Evolutionary conservation across 2,888 invertebrate genomes (phyloP), one percentile per base, ranked within the genome.

Genomic region (Cephus pygmeus): DNA sequence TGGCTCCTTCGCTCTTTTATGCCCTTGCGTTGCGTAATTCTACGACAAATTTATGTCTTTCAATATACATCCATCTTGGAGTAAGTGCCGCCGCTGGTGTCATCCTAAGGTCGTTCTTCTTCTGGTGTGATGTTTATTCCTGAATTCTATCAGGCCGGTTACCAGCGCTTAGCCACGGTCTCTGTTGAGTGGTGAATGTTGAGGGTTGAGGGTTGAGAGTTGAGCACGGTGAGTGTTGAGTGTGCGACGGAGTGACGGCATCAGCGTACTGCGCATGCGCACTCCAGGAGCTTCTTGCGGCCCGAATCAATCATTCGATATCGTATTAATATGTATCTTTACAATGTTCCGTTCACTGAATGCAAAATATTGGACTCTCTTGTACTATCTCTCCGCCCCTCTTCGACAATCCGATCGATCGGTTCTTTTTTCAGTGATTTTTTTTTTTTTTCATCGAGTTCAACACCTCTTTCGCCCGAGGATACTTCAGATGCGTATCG

Each of bases 261-360:
- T 2, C 15, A 40, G 6, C 0, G 0, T 9, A 23, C 6, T 23
- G 56, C 56, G 56, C 56, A 56, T 56, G 56, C 23, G 56, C 56
- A 9, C 56, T 56, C 1, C 9, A 11, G 15, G 23, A 56, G 23
- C 56, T 56, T 23, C 56, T 56, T 23, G 56, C 23, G 30, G 36
- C n/a, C 69, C 35, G 35, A 80, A 83, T 83, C 83, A 79, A 82
- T 83, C 83, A 81, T 81, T 80, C 80, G 82, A 79, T 82, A 81
- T 56, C 79, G 77, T 77, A 81, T 83, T 81, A 79, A 83, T 81
- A 79, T 82, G 78, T 81, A 83, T 80, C 79, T 82, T 79, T 78
- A 75, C 80, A 79, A 82, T 84, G 83, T 71, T 71, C 31, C 71
- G 31, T 56, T 56, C 56, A 56, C 56, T 23, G 56, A 23, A 9